Conservation (phyloP, 2,797 vertebrate species). For the Fratercula arctica region DNA sequence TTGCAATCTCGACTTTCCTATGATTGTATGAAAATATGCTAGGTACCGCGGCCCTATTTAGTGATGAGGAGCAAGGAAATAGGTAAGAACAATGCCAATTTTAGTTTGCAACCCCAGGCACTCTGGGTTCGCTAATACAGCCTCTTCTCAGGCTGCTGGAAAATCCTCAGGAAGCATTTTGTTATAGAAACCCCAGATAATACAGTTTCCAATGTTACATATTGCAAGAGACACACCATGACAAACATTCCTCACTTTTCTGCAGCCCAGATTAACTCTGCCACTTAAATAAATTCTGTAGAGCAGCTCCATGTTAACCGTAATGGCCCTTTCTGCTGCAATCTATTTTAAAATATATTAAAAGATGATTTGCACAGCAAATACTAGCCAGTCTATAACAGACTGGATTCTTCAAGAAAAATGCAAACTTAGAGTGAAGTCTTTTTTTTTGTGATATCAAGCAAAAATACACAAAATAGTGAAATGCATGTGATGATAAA, state of each 20-base stretch:
- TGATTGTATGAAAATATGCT: not conserved
- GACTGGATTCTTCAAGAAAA: not conserved
- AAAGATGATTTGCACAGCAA: not conserved
- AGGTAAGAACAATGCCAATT: not conserved
- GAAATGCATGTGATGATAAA: not conserved
- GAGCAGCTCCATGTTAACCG: not conserved
- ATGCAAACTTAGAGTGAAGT: not conserved
- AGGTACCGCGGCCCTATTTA: not conserved
- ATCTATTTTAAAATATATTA: not conserved
- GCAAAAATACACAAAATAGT: not conserved
- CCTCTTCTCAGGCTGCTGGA: not conserved
- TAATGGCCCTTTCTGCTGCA: not conserved
- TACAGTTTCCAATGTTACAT: not conserved
- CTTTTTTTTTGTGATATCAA: not conserved
- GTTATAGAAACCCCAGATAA: not conserved
- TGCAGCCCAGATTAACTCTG: not conserved
- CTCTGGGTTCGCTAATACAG: not conserved
- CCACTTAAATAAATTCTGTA: not conserved
- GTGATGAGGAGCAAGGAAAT: not conserved
- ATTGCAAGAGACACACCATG: not conserved
- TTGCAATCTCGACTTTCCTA: not conserved
- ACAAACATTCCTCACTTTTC: not conserved
- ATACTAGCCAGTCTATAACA: not conserved
- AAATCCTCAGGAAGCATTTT: not conserved
- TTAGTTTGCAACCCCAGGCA: not conserved